Base-by-base conservation (phyloP, 1,140 invertebrate species). In the Cydia splendana region DNA sequence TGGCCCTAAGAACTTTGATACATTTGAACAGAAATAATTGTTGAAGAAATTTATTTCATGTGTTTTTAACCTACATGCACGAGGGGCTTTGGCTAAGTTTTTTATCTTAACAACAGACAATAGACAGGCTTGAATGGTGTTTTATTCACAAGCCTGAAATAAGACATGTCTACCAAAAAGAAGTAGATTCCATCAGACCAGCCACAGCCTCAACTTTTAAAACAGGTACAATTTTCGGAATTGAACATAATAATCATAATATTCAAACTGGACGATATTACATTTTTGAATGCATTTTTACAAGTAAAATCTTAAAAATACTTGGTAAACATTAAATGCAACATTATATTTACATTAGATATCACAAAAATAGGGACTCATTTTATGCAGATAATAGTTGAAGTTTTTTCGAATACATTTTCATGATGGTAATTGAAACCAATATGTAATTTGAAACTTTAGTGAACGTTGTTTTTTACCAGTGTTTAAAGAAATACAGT, bases 111-210 rank as follows among this genome's bases (percentile, higher is more conserved):
- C 10, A 45, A 45, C 3, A n/a, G n/a, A n/a, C n/a, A n/a, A 45
- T 45, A 45, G 42, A 12, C 42, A 45, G 42, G 45, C 10, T 42
- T 42, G 4, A 10, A 42, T 9, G 5, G 34, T 0, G 34, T 6
- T 34, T 48, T 13, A 48, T 48, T 48, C 4, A 13, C 10, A 12
- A 12, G 15, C 15, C 48, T n/a, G 15, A 48, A 48, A 15, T 18
- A 18, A 1, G 38, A 42, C 38, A 18, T 53, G 51, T n/a, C n/a
- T 53, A 18, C 6, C 1, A 53, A 53, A 53, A 53, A n/a, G n/a
- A 53, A 53, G 51, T 18, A 53, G 51, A 53, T 53, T 53, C 3
- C 24, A 97, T 20, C 98, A 99, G 20, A 98, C 98, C 65, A 99
- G 93, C 34, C 65, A 2, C 7, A 71, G 30, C 34, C 34, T 42